Evolutionary conservation across 2,113 vertebrate genomes (phyloP), one percentile per base, ranked within the genome.

Genomic region (Raphicerus campestris): DNA sequence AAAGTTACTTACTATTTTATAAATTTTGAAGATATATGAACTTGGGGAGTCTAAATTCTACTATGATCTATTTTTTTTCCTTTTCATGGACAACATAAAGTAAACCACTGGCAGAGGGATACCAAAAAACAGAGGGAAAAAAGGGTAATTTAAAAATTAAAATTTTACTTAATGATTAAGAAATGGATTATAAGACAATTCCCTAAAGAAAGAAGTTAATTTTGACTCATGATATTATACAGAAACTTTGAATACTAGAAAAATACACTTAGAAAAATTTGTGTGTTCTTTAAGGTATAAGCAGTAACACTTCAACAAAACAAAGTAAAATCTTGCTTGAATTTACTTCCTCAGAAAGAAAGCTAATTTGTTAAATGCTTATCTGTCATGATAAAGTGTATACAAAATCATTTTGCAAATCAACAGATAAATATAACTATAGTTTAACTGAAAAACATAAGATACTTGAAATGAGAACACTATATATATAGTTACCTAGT

Each of bases 401-500:
- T 0, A 26, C 0, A 75, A 7, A 66, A 63, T 45, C 7, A 45
- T 81, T 89, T 56, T 96, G 42, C 4, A 2, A 6, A 92, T 56
- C 24, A n/a, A 96, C 60, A 97, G 63, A 82, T 70, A 96, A 60
- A 22, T 24, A n/a, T 42, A 49, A 35, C 28, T 87, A 93, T 30
- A 96, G 49, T 42, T 96, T 75, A 90, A 85, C 0, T 93, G 49
- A 91, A 94, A 97, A 94, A 53, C 1, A 87, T 0, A 11, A 2
- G 4, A 60, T 70, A 96, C 58, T 80, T 87, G 51, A 84, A 97
- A 93, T 42, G 56, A 88, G 63, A 95, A 63, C 32, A 80, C 53
- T 82, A 58, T 17, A 47, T 32, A 51, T 17, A 47, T 28, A 51
- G 19, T 55, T 20, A 22, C 22, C 53, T 55, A 22, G 20, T 24